A percentile compares a stretch with the other conserved stretches of the same genome.
Evolutionary conservation across 2,888 invertebrate genomes (phyloP).

Genomic region (Ceraclea dissimilis): DNA sequence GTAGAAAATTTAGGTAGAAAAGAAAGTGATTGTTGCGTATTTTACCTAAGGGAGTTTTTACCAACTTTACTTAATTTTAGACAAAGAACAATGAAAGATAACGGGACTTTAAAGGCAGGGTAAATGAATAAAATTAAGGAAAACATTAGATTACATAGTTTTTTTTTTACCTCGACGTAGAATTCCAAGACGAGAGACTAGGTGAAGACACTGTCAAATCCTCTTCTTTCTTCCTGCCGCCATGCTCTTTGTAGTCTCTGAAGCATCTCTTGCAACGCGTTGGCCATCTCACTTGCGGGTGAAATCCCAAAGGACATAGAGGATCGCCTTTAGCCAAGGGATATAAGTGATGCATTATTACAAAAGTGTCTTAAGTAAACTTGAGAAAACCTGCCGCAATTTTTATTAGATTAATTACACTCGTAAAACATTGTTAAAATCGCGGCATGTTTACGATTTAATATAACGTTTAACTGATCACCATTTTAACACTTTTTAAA

Average conservation of each 20-base stretch:
- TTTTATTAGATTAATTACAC: background rate
- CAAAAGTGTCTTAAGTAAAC: background rate
- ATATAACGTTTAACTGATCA: too few species aligned
- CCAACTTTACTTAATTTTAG: too few species aligned
- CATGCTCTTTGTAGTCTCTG: slow-evolving; percentile 88
- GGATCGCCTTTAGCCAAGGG: slow-evolving; percentile 79
- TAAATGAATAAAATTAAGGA: too few species aligned
- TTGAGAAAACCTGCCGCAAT: background rate
- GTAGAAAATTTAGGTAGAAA: too few species aligned
- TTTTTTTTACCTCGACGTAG: slow-evolving; percentile 28
- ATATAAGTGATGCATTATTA: slow-evolving; percentile 64
- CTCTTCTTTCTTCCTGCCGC: slow-evolving; percentile 62
- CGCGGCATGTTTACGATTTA: too few species aligned
- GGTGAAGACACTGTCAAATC: slow-evolving; percentile 70
- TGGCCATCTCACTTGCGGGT: slow-evolving; percentile 91
- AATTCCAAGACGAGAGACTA: slow-evolving; percentile 60
- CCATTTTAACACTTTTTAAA: too few species aligned
- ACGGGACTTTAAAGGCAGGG: too few species aligned
- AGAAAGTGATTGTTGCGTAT: too few species aligned
- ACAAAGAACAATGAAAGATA: too few species aligned
- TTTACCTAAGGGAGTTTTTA: too few species aligned
- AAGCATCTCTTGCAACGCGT: slow-evolving; percentile 90
- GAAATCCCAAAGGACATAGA: slow-evolving; percentile 85
- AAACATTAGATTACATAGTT: too few species aligned
- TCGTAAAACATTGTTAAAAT: background rate